Conservation (phyloP, 2,113 vertebrate species). For the Oncorhynchus mykiss region DNA sequence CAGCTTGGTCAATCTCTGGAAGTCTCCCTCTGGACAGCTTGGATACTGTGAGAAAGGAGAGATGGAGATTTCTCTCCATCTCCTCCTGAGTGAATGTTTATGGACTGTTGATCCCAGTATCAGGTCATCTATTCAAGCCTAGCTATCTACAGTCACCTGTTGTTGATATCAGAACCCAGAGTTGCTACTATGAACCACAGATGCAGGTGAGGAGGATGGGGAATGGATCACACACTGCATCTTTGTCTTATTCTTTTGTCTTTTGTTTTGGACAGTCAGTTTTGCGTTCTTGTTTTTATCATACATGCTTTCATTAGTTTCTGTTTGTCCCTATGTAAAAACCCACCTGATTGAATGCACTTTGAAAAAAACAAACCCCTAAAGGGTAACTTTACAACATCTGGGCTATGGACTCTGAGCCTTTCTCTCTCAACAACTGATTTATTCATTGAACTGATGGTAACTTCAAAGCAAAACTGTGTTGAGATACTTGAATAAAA, state of each 20-base stretch:
- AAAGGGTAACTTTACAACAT: constrained; percentile 42
- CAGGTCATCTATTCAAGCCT: constrained; percentile 1
- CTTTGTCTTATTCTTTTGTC: constrained; percentile 55
- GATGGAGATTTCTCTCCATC: neutral
- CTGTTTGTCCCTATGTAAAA: constrained; percentile 18
- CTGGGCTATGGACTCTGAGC: constrained; percentile 47
- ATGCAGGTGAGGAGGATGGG: constrained; percentile 30
- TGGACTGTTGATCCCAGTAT: constrained; percentile 27
- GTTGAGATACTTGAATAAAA: constrained; percentile 76
- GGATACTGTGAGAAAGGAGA: neutral
- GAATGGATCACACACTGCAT: constrained; percentile 29
- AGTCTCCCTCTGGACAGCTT: neutral
- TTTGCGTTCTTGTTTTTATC: constrained; percentile 51
- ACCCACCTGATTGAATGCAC: constrained; percentile 56
- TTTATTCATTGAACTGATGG: constrained; percentile 54
- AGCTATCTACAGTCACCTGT: constrained; percentile 19
- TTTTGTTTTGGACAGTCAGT: constrained; percentile 27
- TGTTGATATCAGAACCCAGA: neutral
- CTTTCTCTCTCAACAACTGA: constrained; percentile 34
- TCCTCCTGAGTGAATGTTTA: neutral
- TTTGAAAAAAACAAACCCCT: constrained; percentile 41
- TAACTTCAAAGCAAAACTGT: constrained; percentile 61
- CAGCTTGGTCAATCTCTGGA: neutral
- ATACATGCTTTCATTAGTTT: constrained; percentile 30
- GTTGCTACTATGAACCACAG: constrained; percentile 27